A percentile compares a stretch with the other conserved stretches of the same genome.
phyloP scores from a whole-genome alignment of 2,888 invertebrate genomes.

The Tetragonula carbonaria region DNA sequence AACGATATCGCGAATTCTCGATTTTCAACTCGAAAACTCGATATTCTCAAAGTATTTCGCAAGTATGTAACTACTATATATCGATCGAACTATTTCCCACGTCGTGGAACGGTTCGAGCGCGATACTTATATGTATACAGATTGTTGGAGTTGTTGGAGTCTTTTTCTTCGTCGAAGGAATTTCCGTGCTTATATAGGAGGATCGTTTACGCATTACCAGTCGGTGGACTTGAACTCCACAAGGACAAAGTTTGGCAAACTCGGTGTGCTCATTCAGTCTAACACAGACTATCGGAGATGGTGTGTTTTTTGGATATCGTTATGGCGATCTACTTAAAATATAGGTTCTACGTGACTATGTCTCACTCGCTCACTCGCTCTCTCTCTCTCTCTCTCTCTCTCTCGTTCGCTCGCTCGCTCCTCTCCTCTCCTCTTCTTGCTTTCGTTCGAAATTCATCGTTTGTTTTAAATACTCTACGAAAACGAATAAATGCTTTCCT shows the following conservation, averaged over 20 bases:
- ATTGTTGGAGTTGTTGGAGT: neutral
- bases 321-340: slow-evolving; percentile 36
- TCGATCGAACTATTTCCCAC: slow-evolving; percentile 23
- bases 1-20: slow-evolving; percentile 18
- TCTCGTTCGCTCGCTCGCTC: neutral
- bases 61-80: slow-evolving; percentile 32
- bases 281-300: neutral
- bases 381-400: slow-evolving; percentile 4
- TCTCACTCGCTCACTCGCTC: slow-evolving; percentile 2
- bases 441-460: slow-evolving; percentile 11
- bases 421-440: neutral
- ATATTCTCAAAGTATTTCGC: slow-evolving; percentile 14
- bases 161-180: slow-evolving; percentile 6
- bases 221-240: neutral
- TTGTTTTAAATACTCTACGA: slow-evolving; percentile 36
- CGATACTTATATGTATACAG: slow-evolving; percentile 44
- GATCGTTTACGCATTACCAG: neutral
- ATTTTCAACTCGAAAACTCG: neutral
- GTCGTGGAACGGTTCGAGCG: neutral
- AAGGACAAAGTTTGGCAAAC: slow-evolving; percentile 47
- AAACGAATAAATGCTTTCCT: slow-evolving; percentile 5
- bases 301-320: neutral
- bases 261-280: slow-evolving; percentile 3
- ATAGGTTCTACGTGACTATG: slow-evolving; percentile 45
- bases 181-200: neutral